These are phyloP conservation scores for Corythaeola cristata DNA, from an alignment of 2,113 vertebrate genomes.

Conservation along the genomic window DNA sequence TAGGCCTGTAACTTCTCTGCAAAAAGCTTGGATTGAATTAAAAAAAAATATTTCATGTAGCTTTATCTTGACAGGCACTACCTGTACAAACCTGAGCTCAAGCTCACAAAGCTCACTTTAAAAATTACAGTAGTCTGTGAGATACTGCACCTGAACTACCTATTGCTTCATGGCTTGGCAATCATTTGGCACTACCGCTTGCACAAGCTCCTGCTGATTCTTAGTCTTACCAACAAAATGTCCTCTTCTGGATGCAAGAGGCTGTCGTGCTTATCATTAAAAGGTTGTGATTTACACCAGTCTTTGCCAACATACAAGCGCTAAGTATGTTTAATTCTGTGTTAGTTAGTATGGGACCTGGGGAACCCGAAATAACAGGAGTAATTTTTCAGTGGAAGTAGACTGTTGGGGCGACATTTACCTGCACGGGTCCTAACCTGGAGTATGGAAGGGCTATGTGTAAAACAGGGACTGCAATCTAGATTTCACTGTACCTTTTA, in stretches of 20 bases:
- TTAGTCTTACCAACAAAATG: background rate
- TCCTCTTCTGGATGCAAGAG: background rate
- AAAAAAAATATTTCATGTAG: background rate
- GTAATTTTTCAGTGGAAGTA: background rate
- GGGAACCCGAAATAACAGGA: background rate
- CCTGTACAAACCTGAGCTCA: background rate
- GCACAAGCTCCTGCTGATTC: background rate
- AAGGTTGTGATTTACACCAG: background rate
- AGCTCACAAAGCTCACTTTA: background rate
- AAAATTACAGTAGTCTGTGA: background rate
- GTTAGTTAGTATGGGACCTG: background rate
- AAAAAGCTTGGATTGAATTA: background rate
- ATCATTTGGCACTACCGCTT: background rate
- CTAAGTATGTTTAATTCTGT: background rate
- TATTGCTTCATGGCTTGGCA: background rate
- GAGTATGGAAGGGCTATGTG: background rate
- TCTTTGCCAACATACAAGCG: background rate
- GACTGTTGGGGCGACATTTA: background rate
- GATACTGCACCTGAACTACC: background rate
- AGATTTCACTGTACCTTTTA: background rate
- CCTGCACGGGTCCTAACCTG: background rate
- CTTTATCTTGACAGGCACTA: background rate
- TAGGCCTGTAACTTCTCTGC: background rate
- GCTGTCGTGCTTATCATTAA: background rate
- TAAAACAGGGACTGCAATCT: background rate